phyloP scores from a whole-genome alignment of 2,797 vertebrate species.

The Amniataba percoides region DNA sequence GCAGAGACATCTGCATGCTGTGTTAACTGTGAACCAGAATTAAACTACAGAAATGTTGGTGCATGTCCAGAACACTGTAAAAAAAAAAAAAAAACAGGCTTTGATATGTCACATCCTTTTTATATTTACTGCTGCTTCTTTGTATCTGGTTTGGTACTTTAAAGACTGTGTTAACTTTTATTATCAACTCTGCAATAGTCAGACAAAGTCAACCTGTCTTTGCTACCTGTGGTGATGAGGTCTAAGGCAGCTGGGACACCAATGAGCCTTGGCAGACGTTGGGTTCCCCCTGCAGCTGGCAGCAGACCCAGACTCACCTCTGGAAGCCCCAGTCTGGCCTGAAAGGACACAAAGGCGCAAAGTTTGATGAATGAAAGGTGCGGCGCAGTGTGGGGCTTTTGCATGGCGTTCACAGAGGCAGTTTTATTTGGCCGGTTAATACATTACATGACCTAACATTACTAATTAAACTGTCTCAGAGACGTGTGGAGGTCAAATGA shows the following conservation, averaged over 20 bases:
- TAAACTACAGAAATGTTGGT: not conserved
- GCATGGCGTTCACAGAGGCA: not conserved
- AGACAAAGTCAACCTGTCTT: conserved; percentile 9
- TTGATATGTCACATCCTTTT: not conserved
- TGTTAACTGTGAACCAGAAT: not conserved
- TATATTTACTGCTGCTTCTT: not conserved
- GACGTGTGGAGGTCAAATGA: not conserved
- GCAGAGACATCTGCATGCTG: not conserved
- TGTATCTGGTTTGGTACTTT: not conserved
- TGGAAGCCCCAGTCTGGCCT: conserved; percentile 91
- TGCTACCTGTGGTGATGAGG: conserved; percentile 91
- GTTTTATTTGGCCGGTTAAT: not conserved
- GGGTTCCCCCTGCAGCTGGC: conserved; percentile 91
- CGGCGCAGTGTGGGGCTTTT: not conserved
- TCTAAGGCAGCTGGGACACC: conserved; percentile 91
- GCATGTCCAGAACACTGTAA: not conserved
- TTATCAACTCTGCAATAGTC: not conserved
- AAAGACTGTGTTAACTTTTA: not conserved
- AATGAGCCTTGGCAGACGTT: conserved; percentile 92
- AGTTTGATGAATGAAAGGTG: not conserved
- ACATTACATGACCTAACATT: not conserved
- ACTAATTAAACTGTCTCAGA: not conserved
- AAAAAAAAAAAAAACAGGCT: not conserved
- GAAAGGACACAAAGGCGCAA: conserved; percentile 47
- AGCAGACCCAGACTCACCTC: conserved; percentile 93